A percentile compares a stretch with the other conserved stretches of the same genome.
Evolutionary conservation across 2,797 vertebrate species (phyloP).

Genomic region (Carcharodon carcharias): DNA sequence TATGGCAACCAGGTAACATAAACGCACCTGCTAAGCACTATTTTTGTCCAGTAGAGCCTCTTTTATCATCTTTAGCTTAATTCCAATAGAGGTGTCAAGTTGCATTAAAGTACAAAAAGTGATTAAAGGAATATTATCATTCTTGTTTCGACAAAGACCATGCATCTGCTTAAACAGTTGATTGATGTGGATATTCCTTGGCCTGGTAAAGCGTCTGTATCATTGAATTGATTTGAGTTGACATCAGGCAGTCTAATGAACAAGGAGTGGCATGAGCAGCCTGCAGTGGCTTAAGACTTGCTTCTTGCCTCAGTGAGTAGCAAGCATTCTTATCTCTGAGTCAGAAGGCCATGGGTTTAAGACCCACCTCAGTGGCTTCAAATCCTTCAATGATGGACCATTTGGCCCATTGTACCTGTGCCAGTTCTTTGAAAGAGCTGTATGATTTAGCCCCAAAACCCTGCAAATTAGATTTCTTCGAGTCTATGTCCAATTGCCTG

Average conservation of each 20-base stretch:
- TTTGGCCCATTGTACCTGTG: too few species aligned
- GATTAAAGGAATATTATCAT: background rate
- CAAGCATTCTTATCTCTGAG: background rate
- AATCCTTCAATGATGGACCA: too few species aligned
- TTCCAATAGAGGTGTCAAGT: background rate
- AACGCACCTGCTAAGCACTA: background rate
- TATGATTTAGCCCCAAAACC: too few species aligned
- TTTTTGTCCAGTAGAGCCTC: background rate
- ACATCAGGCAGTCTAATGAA: background rate
- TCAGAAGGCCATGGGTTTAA: background rate
- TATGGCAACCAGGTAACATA: background rate
- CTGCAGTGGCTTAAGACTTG: background rate
- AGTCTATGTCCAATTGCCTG: too few species aligned
- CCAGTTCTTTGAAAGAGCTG: too few species aligned
- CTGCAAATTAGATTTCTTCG: too few species aligned
- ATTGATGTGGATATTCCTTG: background rate
- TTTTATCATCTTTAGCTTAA: background rate
- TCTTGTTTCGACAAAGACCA: background rate
- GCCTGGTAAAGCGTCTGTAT: background rate
- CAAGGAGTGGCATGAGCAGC: background rate
- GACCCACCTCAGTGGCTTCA: background rate
- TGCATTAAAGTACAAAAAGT: background rate
- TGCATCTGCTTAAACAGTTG: background rate
- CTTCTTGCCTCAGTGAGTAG: too few species aligned
- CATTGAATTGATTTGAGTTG: background rate